These are phyloP conservation scores for Conomelus anceps DNA, from an alignment of 2,888 invertebrate genomes.

Conservation along the genomic window DNA sequence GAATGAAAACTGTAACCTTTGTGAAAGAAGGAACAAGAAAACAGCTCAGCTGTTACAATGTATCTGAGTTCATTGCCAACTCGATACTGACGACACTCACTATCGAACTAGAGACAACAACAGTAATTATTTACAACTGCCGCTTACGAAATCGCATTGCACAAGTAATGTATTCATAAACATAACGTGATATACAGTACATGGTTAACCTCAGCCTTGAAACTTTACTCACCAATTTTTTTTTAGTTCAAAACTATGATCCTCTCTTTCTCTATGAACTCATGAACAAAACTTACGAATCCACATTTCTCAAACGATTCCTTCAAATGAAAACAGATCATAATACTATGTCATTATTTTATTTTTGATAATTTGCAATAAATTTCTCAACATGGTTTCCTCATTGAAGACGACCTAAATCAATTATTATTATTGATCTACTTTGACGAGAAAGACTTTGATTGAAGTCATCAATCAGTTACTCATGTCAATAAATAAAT, in stretches of 20 bases:
- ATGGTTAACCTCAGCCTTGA: neutral
- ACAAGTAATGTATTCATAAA: neutral
- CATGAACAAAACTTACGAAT: no score
- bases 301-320: no score
- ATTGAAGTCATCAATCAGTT: neutral
- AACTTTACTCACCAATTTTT: neutral
- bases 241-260: no score
- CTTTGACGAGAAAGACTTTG: neutral
- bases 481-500: neutral
- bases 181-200: neutral
- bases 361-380: no score
- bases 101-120: neutral
- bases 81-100: neutral
- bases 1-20: neutral
- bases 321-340: no score
- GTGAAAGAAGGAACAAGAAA: neutral
- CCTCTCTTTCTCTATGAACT: neutral
- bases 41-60: neutral
- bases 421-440: neutral
- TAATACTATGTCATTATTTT: no score
- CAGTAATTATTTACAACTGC: neutral
- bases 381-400: neutral
- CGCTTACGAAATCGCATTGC: neutral
- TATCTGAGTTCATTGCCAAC: neutral
- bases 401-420: neutral